Conservation (phyloP, 30 jellyfish, hydroid and myxozoan species). For the Aurelia aurita region DNA sequence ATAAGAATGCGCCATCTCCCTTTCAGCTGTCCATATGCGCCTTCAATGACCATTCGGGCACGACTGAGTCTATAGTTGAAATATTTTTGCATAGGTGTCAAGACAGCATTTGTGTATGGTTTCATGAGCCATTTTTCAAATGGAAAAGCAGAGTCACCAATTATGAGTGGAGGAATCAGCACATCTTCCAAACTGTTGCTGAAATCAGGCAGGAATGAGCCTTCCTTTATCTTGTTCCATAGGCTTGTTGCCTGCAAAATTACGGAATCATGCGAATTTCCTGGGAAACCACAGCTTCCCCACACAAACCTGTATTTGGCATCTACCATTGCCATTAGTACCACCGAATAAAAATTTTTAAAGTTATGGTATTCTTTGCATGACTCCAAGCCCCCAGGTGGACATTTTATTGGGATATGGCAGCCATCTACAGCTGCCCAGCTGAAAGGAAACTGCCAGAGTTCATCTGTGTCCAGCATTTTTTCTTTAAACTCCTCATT, state of each 20-base stretch:
- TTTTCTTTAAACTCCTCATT: slow-evolving; percentile 7
- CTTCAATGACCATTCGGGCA: slow-evolving; percentile 59
- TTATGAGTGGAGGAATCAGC: slow-evolving; percentile 41
- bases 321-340: slow-evolving; percentile 15
- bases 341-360: neutral
- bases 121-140: slow-evolving; percentile 37
- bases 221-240: slow-evolving; percentile 37
- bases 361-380: too few relatives aligned
- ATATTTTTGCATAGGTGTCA: slow-evolving; percentile 35
- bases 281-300: slow-evolving; percentile 39
- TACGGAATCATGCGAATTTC: slow-evolving; percentile 53
- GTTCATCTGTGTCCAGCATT: slow-evolving; percentile 21
- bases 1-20: slow-evolving; percentile 30
- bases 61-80: slow-evolving; percentile 67
- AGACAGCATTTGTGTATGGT: slow-evolving; percentile 62
- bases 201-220: slow-evolving; percentile 40
- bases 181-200: neutral
- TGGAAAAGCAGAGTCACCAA: slow-evolving; percentile 59
- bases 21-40: slow-evolving; percentile 38
- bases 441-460: too few relatives aligned
- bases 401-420: neutral
- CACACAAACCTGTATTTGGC: slow-evolving; percentile 8
- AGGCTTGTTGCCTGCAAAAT: slow-evolving; percentile 64
- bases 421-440: slow-evolving; percentile 1
- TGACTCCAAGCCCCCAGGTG: too few relatives aligned